phyloP scores from a whole-genome alignment of 1,140 invertebrate genomes.

The Sminthurides bifidus region DNA sequence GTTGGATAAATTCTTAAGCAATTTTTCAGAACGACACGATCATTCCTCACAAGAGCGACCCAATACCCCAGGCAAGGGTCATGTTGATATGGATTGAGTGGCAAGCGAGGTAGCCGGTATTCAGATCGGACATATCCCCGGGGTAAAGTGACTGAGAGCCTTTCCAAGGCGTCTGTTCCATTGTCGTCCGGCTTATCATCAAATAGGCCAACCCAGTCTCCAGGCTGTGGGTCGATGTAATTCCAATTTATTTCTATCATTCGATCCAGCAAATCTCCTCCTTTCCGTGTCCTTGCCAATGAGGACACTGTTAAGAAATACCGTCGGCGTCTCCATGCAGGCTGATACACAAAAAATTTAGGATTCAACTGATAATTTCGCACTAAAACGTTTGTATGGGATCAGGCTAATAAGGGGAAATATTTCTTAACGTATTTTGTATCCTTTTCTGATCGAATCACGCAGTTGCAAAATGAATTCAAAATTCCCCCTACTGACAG shows the following conservation, averaged over 20 bases:
- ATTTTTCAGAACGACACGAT: slow-evolving; percentile 40
- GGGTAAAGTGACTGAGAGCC: slow-evolving; percentile 17
- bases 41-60: slow-evolving; percentile 44
- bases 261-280: slow-evolving; percentile 21
- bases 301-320: slow-evolving; percentile 28
- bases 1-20: slow-evolving; percentile 51
- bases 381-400: too few relatives aligned
- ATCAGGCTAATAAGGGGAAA: too few relatives aligned
- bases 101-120: slow-evolving; percentile 18
- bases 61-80: slow-evolving; percentile 38
- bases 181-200: slow-evolving; percentile 32
- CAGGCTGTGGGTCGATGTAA: slow-evolving; percentile 15
- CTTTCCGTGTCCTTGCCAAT: slow-evolving; percentile 15
- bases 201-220: slow-evolving; percentile 35
- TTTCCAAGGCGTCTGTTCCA: slow-evolving; percentile 25
- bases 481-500: too few relatives aligned
- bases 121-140: slow-evolving; percentile 27
- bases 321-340: slow-evolving; percentile 19
- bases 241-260: slow-evolving; percentile 29
- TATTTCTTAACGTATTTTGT: too few relatives aligned
- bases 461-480: too few relatives aligned
- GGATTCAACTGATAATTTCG: too few relatives aligned
- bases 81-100: slow-evolving; percentile 3
- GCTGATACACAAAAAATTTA: too few relatives aligned
- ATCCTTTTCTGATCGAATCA: too few relatives aligned